Evolutionary conservation across 30 jellyfish, hydroid and myxozoan genomes (phyloP).

Genomic region (Aurelia sp.): DNA sequence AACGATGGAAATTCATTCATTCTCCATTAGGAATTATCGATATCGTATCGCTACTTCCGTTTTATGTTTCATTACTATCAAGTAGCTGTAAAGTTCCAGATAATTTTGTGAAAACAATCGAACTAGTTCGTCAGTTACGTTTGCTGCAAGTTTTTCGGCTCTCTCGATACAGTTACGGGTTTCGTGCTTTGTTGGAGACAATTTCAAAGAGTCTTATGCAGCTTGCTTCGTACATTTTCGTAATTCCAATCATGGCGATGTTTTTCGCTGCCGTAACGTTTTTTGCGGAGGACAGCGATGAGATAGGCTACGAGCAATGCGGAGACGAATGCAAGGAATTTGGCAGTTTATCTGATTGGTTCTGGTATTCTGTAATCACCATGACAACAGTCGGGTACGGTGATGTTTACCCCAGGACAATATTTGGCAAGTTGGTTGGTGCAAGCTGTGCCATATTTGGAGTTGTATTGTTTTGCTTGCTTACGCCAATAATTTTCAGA

Average conservation of each 20-base stretch:
- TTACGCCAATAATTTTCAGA: slow-evolving; percentile 75
- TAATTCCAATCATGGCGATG: slow-evolving; percentile 48
- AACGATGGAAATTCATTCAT: slow-evolving; percentile 12
- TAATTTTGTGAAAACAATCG: background rate
- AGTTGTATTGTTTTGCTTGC: slow-evolving; percentile 74
- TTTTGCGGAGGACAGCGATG: slow-evolving; percentile 39
- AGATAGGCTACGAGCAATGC: background rate
- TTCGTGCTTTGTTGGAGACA: slow-evolving; percentile 59
- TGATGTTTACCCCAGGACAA: slow-evolving; percentile 80
- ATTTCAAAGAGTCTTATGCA: slow-evolving; percentile 39
- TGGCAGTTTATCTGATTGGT: slow-evolving; percentile 62
- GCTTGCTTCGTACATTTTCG: slow-evolving; percentile 25
- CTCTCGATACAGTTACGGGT: slow-evolving; percentile 65
- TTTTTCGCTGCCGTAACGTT: slow-evolving; percentile 66
- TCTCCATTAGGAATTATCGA: slow-evolving; percentile 68
- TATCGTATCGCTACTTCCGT: slow-evolving; percentile 45
- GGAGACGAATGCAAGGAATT: background rate
- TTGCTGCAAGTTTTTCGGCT: slow-evolving; percentile 73
- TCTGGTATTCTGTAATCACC: slow-evolving; percentile 85
- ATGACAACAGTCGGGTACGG: slow-evolving; percentile 92
- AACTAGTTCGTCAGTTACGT: slow-evolving; percentile 42
- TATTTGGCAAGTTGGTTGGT: slow-evolving; percentile 76
- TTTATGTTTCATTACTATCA: slow-evolving; percentile 7
- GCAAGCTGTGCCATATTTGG: slow-evolving; percentile 70
- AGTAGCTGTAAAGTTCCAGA: background rate